Evolutionary conservation across 2,888 invertebrate species (phyloP).

Genomic region (Cerastoderma edule): DNA sequence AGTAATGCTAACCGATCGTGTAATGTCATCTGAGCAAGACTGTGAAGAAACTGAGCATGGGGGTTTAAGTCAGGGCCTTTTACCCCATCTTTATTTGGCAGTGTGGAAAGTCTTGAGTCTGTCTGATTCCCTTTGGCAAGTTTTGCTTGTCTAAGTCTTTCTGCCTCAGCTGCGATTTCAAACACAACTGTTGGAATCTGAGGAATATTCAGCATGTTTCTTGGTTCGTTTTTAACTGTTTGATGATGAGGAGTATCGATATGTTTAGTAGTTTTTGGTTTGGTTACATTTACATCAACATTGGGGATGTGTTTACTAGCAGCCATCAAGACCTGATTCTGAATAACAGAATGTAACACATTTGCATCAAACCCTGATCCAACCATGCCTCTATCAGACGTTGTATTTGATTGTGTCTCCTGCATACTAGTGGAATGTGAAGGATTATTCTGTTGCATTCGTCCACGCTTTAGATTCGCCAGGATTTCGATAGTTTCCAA

Average conservation of each 20-base stretch:
- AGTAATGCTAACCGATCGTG: slow-evolving; percentile 42
- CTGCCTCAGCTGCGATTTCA: slow-evolving; percentile 43
- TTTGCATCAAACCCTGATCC: no score
- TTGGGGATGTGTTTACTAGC: no score
- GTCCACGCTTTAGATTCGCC: slow-evolving; percentile 49
- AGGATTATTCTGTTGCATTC: slow-evolving; percentile 25
- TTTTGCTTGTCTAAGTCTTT: slow-evolving; percentile 26
- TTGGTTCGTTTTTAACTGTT: background rate
- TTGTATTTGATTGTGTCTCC: background rate
- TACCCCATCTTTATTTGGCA: background rate
- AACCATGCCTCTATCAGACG: no score
- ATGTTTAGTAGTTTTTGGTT: no score
- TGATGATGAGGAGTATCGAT: background rate
- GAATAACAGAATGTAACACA: no score
- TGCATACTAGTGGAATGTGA: background rate
- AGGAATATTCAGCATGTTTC: slow-evolving; percentile 19
- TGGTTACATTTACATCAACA: no score
- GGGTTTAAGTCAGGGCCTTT: background rate
- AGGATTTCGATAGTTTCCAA: slow-evolving; percentile 60
- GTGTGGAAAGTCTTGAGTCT: background rate
- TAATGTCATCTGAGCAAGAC: slow-evolving; percentile 19
- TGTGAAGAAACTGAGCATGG: slow-evolving; percentile 19
- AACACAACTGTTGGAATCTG: slow-evolving; percentile 51
- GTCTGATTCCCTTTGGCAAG: slow-evolving; percentile 5
- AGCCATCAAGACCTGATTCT: no score